Base-by-base conservation (phyloP, 2,113 vertebrate genomes). In the Grantiella picta region DNA sequence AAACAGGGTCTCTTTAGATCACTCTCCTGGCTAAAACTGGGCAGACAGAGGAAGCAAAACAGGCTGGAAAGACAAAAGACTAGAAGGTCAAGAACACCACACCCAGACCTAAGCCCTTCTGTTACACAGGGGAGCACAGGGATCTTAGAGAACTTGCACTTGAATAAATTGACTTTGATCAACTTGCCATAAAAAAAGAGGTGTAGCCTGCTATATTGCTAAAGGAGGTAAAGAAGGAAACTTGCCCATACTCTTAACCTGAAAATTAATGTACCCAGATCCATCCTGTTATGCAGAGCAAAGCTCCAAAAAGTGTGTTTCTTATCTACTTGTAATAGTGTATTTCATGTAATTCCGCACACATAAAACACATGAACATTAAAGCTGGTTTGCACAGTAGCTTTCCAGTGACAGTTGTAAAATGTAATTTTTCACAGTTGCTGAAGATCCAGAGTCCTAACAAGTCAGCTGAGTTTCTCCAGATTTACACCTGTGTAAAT, bases 81-180 rank as follows among this genome's bases (percentile, higher is more conserved):
- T 97, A 82, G 92, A 96, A 97, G 95, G 86, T 97, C 95, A 97
- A 93, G 85, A 95, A 96, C 75, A 60, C 97, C 97, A 96, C 96
- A 94, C 96, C 97, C 97, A 92, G 80, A 87, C 75, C 87, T 84
- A 95, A 97, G 64, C 81, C 89, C 54, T 94, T 95, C 87, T 95
- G 75, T 93, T 95, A 92, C 4, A 18, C 66, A 68, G 80, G 3
- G 2, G 71, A 87, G 90, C 95, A 83, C 35, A 35, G 70, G 91
- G 91, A 84, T 92, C 92, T 81, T 71, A 35, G 44, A 91, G 82
- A 87, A 59, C 52, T 72, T 76, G 35, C 23, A 15, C 90, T 86
- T 94, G 86, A 97, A 89, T 95, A 88, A 87, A 85, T 90, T 95
- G 76, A 85, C 92, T 97, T 94, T 93, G 94, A 96, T 96, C 96